These are phyloP conservation scores for Jacana jacana DNA, from an alignment of 2,113 vertebrate species.

Conservation along the genomic window DNA sequence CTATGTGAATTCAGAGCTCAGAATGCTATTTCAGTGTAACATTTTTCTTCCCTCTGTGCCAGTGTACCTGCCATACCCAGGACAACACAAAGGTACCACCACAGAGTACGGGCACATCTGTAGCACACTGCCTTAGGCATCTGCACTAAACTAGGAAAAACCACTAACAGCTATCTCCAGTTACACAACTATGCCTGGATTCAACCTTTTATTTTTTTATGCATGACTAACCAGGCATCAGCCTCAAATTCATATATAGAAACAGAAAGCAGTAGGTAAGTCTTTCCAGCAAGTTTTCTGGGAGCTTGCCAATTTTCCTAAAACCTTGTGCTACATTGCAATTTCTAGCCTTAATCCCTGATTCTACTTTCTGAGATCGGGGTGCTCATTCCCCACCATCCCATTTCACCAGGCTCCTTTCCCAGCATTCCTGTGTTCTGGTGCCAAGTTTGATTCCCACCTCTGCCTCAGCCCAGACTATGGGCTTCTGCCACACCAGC, in stretches of 20 bases:
- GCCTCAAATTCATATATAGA: background rate
- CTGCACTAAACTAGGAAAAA: background rate
- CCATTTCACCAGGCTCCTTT: background rate
- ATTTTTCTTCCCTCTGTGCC: background rate
- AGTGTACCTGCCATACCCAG: accelerated
- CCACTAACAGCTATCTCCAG: background rate
- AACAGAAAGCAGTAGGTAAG: accelerated
- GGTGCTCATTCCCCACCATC: background rate
- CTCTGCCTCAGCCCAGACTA: background rate
- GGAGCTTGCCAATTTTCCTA: background rate
- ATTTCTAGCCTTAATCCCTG: background rate
- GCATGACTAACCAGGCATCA: background rate
- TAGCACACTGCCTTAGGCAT: background rate
- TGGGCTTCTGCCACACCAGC: accelerated
- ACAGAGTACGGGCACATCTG: background rate
- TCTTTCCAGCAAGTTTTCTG: background rate
- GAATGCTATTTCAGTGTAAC: accelerated
- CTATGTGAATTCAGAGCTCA: background rate
- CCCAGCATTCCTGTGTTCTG: background rate
- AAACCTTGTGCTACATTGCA: background rate
- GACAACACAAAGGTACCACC: background rate
- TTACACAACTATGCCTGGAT: background rate
- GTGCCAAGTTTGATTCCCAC: background rate
- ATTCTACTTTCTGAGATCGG: background rate
- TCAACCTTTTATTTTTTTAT: background rate